Percentiles rank a stretch among this genome's conserved stretches.
These are phyloP conservation scores for Alaudala cheleensis DNA, from an alignment of 2,113 vertebrate species.

Conservation along the genomic window DNA sequence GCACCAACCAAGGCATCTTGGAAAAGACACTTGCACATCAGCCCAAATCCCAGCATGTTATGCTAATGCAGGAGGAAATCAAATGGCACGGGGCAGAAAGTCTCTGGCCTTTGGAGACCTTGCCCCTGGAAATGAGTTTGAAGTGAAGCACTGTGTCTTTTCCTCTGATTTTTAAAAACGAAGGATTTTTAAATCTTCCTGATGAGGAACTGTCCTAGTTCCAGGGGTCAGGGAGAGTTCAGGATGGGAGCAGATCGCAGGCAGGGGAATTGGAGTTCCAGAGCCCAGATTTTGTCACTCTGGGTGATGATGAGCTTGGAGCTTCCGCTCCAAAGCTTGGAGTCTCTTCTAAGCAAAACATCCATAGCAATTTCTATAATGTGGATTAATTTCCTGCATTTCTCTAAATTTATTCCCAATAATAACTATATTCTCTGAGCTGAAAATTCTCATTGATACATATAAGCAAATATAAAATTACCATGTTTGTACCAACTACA, in stretches of 20 bases:
- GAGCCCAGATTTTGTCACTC: not conserved
- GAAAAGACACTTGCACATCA: not conserved
- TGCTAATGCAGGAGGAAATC: not conserved
- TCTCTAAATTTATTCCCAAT: not conserved
- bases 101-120: not conserved
- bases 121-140: not conserved
- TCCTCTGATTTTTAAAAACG: not conserved
- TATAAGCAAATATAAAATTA: not conserved
- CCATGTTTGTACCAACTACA: not conserved
- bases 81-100: not conserved
- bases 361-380: not conserved
- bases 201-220: not conserved
- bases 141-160: not conserved
- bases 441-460: not conserved
- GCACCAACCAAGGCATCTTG: fast-evolving
- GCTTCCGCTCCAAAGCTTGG: not conserved
- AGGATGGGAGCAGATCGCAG: not conserved
- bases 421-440: not conserved
- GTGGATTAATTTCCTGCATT: not conserved
- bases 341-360: not conserved
- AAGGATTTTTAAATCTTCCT: not conserved
- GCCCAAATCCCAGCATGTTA: fast-evolving
- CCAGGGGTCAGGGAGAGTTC: not conserved
- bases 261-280: not conserved
- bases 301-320: not conserved